A percentile compares a stretch with the other conserved stretches of the same genome.
These are phyloP conservation scores for Synergus laeviventris DNA, from an alignment of 2,888 invertebrate species.

Conservation along the genomic window DNA sequence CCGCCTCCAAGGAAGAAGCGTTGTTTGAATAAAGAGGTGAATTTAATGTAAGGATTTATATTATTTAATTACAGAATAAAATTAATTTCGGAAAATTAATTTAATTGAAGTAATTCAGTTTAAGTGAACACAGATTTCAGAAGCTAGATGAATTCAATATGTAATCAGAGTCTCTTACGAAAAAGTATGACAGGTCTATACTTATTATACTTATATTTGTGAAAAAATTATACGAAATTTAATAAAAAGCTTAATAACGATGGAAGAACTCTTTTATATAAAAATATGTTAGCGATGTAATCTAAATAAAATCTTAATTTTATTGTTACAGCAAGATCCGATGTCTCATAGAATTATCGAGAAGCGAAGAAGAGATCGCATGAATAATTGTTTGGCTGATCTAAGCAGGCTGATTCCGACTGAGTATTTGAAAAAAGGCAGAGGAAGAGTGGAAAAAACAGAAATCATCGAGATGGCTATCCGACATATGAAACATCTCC, in stretches of 20 bases:
- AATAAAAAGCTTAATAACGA: background rate
- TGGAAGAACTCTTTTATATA: background rate
- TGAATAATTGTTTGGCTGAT: conserved; percentile 98
- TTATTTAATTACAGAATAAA: too few species aligned
- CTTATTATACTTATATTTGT: too few species aligned
- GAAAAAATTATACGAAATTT: too few species aligned
- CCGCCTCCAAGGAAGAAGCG: conserved; percentile 68
- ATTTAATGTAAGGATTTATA: too few species aligned
- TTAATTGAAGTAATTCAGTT: too few species aligned
- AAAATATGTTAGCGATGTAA: background rate
- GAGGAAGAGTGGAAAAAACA: conserved; percentile 97
- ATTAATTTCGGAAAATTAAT: too few species aligned
- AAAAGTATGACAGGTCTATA: too few species aligned
- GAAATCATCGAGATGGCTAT: conserved; percentile 99
- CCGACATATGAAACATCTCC: conserved; percentile 93
- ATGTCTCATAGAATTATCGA: conserved; percentile 98
- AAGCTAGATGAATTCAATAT: too few species aligned
- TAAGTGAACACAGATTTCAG: too few species aligned
- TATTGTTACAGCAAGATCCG: conserved; percentile 87
- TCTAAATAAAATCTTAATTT: conserved; percentile 11
- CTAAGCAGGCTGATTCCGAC: conserved; percentile 94
- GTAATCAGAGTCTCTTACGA: too few species aligned
- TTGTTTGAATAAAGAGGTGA: conserved; percentile 73
- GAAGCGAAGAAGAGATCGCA: conserved; percentile 94
- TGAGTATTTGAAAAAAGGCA: conserved; percentile 94